Conservation (phyloP, 2,797 vertebrate species). For the Acanthurus lineatus region DNA sequence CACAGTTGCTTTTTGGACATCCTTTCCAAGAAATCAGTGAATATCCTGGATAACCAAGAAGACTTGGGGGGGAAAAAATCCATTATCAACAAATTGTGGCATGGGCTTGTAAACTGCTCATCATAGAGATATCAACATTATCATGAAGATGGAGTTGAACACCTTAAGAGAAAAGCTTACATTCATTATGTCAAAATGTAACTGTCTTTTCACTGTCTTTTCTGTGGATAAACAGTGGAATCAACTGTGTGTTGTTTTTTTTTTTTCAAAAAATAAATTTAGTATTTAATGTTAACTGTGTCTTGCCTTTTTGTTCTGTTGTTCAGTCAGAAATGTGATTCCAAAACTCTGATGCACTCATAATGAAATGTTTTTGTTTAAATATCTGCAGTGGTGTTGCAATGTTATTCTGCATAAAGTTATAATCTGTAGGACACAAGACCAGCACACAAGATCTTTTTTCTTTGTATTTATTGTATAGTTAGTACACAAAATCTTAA, state of each 20-base stretch:
- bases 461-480: constrained; percentile 57
- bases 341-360: background rate
- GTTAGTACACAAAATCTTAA: constrained; percentile 1
- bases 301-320: background rate
- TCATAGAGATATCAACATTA: background rate
- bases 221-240: constrained; percentile 7
- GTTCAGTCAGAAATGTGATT: background rate
- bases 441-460: constrained; percentile 37
- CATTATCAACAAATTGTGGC: background rate
- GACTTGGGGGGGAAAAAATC: background rate
- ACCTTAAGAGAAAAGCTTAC: background rate
- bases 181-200: background rate
- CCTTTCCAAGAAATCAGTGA: background rate
- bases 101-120: background rate
- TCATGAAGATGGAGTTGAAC: background rate
- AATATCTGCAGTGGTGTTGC: background rate
- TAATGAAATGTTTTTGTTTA: background rate
- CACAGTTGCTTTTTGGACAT: background rate
- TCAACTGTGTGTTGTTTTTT: background rate
- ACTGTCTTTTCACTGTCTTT: constrained; percentile 11
- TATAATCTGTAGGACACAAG: constrained; percentile 37
- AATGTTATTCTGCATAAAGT: background rate
- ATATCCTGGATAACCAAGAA: background rate
- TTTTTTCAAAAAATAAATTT: constrained; percentile 2
- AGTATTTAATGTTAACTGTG: background rate